Base-by-base conservation (phyloP, 2,888 invertebrate genomes). In the Diogma glabrata region DNA sequence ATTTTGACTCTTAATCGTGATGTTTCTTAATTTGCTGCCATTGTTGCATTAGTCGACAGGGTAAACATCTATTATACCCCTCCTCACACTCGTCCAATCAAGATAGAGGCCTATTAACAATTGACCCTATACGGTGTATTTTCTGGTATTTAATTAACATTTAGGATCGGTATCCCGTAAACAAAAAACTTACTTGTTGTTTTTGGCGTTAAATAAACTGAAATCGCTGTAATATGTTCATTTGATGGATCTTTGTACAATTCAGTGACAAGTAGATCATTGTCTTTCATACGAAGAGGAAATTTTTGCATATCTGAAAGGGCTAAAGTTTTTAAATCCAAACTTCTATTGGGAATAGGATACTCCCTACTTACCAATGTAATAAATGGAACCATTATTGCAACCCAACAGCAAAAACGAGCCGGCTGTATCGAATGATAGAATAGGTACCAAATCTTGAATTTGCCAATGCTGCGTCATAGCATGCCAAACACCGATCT, bases 401-500 rank as follows among this genome's bases (percentile, higher is more conserved):
- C 96, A 95, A 2, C 97, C 97, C 0, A 99, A 76, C 28, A 97
- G 72, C 3, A 99, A 74, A 67, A 97, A 95, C 0, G 93, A 94
- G 0, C 96, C 96, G 19, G 96, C 96, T 0, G 94, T 95, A 68
- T 97, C 97, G 65, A 93, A 93, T 1, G 95, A 94, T 8, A 93
- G 84, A 52, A 97, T 91, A 2, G 94, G 90, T 16, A 93, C 88
- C 12, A 96, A 87, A 69, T 96, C 95, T 67, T 95, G 94, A 38
- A 92, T 87, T 74, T 96, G 96, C 94, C 96, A 97, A 70, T 96
- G 94, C 63, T 95, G 94, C 0, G 95, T 94, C 85, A 95, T 95
- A 1, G 95, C 91, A 70, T 97, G 96, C 96, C 96, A 97, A n/a
- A 97, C 96, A 2, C 97, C 96, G 19, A 97, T 89, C 71, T 95